Base-by-base conservation (phyloP, 2,888 invertebrate species). In the Eupeodes luniger region DNA sequence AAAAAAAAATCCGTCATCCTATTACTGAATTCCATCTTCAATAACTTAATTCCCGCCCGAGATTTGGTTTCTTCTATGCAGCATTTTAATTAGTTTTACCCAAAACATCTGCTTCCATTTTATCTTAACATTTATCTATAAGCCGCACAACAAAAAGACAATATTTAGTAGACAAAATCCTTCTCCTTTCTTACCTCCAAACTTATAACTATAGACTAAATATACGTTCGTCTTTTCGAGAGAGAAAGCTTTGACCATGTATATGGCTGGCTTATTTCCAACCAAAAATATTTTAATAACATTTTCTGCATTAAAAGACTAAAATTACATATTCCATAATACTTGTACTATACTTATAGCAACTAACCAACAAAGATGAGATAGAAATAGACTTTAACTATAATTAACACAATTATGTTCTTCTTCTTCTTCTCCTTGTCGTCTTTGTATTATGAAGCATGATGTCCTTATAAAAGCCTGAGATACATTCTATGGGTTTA, bases 341-440 rank as follows among this genome's bases (percentile, higher is more conserved):
- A 19, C 53, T 10, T 9, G 9, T 40, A 0, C 40, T 40, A 7
- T 7, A 40, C 40, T 40, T 40, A 5, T 40, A 40, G 27, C 1
- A 27, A 27, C 27, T 40, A 40, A 7, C 5, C 40, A 40, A 44
- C 14, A 51, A 51, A 19, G 70, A 87, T 76, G 80, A 66, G 69
- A 66, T 27, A 66, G 14, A 66, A 19, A 66, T 5, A 81, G 67
- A 84, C 72, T 77, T 77, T 40, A n/a, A 53, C 59, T 81, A 59
- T 84, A 80, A 80, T 80, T 83, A 87, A 80, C 61, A 83, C 83
- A 83, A 77, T 77, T 67, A 81, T 77, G 40, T 27, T 70, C 55
- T 7, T 70, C 19, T 19, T 70, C 19, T 27, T 40, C 64, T 47
- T 47, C n/a, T 59, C 0, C 14, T n/a, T 11, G 34, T 47, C 27